Evolutionary conservation across 1,140 invertebrate species (phyloP).

Genomic region (Drosophila subpulchrella): DNA sequence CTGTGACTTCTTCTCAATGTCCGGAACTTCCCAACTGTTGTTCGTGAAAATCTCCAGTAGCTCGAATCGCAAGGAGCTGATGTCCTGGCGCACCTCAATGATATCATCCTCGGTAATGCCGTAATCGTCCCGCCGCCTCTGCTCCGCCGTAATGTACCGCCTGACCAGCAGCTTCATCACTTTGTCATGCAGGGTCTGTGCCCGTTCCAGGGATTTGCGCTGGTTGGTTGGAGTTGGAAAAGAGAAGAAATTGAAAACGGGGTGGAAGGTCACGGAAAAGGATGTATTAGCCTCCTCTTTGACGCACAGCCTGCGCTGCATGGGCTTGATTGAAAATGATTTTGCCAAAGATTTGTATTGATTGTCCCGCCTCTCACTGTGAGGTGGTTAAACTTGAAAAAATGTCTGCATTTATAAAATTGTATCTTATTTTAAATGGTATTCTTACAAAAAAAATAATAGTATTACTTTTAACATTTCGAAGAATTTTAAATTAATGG

Average conservation of each 20-base stretch:
- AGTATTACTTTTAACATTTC: not conserved
- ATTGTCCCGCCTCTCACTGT: slow-evolving; percentile 20
- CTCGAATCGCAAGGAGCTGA: slow-evolving; percentile 93
- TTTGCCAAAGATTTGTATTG: slow-evolving; percentile 62
- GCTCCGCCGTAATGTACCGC: slow-evolving; percentile 93
- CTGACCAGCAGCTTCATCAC: slow-evolving; percentile 92
- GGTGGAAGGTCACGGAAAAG: slow-evolving; percentile 10
- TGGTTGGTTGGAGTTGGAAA: slow-evolving; percentile 60
- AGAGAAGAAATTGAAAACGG: not conserved
- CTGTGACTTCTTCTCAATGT: slow-evolving; percentile 87
- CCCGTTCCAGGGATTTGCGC: slow-evolving; percentile 90
- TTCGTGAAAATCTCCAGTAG: slow-evolving; percentile 93
- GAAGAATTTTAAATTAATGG: too few species aligned
- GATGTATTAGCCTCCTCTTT: slow-evolving; percentile 35
- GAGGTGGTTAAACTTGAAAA: not conserved
- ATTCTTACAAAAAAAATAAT: too few species aligned
- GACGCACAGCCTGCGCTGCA: slow-evolving; percentile 61
- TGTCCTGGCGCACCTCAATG: slow-evolving; percentile 98
- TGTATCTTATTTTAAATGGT: slow-evolving; percentile 6
- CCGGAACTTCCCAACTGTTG: slow-evolving; percentile 92
- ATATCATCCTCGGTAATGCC: slow-evolving; percentile 97
- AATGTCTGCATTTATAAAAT: not conserved
- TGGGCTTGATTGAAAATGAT: slow-evolving; percentile 75
- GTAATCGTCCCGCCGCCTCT: slow-evolving; percentile 91
- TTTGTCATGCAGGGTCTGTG: slow-evolving; percentile 88